These are phyloP conservation scores for Gambusia yucatana DNA, from an alignment of 2,797 vertebrate genomes.

Conservation along the genomic window DNA sequence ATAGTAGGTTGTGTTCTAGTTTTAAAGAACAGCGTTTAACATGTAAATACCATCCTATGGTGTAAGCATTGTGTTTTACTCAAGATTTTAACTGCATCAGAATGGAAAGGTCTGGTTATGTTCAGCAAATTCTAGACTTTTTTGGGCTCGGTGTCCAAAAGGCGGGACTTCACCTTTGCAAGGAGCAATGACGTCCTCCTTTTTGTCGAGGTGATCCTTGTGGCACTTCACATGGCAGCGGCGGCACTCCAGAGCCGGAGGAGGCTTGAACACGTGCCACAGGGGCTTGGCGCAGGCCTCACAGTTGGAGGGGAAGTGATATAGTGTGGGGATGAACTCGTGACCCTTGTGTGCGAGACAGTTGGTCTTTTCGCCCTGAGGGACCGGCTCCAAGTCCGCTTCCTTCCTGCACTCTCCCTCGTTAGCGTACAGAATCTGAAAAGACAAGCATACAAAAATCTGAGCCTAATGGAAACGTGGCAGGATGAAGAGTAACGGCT, in stretches of 20 bases:
- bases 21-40: background rate
- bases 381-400: constrained; percentile 88
- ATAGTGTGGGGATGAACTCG: constrained; percentile 98
- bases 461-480: background rate
- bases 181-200: constrained; percentile 96
- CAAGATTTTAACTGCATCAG: background rate
- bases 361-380: constrained; percentile 93
- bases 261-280: constrained; percentile 98
- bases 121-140: background rate
- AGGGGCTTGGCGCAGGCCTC: constrained; percentile 98
- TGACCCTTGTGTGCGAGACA: constrained; percentile 98
- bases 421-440: constrained; percentile 97
- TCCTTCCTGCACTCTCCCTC: constrained; percentile 99
- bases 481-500: background rate
- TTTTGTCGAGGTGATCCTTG: constrained; percentile 98
- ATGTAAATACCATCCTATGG: background rate
- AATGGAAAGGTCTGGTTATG: background rate
- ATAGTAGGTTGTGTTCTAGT: background rate
- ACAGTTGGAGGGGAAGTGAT: constrained; percentile 98
- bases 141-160: background rate
- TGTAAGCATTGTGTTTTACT: background rate
- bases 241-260: constrained; percentile 95
- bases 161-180: constrained; percentile 89
- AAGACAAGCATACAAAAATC: background rate
- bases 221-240: constrained; percentile 99